Conservation (phyloP, 1,140 invertebrate genomes). For the Lamellibrachia luymesi region DNA sequence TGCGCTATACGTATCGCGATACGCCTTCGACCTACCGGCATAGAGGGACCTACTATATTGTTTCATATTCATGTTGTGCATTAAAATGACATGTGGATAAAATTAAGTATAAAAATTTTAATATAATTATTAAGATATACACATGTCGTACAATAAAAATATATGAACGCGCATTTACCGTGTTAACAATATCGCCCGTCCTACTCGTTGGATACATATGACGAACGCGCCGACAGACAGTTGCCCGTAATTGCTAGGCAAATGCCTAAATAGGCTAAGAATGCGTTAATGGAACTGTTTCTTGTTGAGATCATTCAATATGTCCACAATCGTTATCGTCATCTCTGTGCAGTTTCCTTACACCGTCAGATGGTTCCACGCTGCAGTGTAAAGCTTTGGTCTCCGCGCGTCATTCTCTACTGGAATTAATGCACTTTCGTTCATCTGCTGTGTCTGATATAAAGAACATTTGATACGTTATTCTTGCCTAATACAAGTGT, state of each 20-base stretch:
- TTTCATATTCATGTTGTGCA: no score
- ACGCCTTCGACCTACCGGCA: no score
- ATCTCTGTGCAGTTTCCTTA: neutral
- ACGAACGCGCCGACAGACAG: no score
- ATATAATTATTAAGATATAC: neutral
- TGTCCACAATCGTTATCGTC: neutral
- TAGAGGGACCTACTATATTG: no score
- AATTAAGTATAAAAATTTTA: no score
- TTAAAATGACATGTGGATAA: no score
- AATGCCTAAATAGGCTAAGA: neutral
- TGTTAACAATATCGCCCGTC: neutral
- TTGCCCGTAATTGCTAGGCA: neutral
- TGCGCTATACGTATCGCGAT: no score
- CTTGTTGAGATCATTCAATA: neutral
- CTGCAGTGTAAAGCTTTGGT: neutral
- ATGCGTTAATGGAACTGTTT: neutral
- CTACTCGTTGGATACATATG: neutral
- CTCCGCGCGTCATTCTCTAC: neutral
- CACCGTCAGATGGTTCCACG: neutral
- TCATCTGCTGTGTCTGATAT: neutral
- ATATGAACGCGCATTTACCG: neutral
- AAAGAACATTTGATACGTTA: neutral
- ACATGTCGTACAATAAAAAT: neutral
- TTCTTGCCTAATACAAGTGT: neutral
- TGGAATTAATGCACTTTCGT: neutral